Evolutionary conservation across 2,113 vertebrate species (phyloP).

Genomic region (Xiphorhynchus elegans): DNA sequence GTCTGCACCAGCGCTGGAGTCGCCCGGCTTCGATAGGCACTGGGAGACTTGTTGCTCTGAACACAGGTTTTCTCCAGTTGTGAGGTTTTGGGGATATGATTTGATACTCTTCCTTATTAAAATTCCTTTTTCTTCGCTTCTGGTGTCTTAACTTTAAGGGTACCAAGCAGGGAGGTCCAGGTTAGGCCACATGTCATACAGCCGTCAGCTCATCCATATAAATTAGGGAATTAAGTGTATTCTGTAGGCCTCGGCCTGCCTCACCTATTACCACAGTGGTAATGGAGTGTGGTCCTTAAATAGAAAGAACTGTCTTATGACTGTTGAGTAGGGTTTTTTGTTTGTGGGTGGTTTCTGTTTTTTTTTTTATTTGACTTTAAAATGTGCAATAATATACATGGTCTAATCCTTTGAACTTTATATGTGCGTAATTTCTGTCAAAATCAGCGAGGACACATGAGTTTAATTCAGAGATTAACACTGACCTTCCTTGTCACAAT

Average conservation of each 20-base stretch:
- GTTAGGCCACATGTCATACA: not conserved
- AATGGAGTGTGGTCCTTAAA: not conserved
- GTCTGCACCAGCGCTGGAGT: not conserved
- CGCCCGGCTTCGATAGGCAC: not conserved
- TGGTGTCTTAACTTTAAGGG: not conserved
- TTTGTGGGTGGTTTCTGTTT: too few relatives aligned
- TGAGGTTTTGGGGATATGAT: not conserved
- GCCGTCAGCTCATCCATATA: not conserved
- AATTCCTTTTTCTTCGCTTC: not conserved
- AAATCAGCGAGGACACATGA: not conserved
- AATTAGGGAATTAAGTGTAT: not conserved
- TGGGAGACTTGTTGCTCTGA: constrained; percentile 26
- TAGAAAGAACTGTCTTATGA: not conserved
- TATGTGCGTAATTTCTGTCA: not conserved
- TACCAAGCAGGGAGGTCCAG: not conserved
- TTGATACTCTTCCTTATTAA: not conserved
- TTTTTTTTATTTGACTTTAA: not conserved
- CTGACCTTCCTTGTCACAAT: not conserved
- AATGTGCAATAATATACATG: not conserved
- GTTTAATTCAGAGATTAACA: not conserved
- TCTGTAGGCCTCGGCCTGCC: not conserved
- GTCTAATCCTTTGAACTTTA: not conserved
- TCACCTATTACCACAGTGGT: not conserved
- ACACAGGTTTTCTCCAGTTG: not conserved
- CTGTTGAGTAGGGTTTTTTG: not conserved